Evolutionary conservation across 1,140 invertebrate genomes (phyloP).

Genomic region (Scylla paramamosain): DNA sequence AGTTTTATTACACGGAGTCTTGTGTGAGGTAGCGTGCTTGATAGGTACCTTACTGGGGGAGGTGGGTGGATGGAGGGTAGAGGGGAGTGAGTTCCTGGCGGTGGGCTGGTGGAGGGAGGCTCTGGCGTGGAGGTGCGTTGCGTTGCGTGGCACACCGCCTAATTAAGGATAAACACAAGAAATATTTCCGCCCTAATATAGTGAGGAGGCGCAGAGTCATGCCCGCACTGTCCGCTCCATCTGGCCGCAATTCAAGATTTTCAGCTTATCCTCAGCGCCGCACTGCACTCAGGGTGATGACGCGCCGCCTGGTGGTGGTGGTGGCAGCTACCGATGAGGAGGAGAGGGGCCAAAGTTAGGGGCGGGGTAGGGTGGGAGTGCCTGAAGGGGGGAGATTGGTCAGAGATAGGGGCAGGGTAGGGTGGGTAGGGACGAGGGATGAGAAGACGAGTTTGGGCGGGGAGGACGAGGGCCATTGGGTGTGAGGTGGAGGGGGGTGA

Average conservation of each 20-base stretch:
- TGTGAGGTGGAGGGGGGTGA: neutral
- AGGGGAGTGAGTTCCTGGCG: no score
- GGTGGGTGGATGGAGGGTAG: no score
- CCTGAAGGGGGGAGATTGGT: no score
- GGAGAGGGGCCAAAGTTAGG: no score
- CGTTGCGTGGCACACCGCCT: neutral
- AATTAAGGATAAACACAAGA: neutral
- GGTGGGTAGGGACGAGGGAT: no score
- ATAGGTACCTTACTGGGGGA: no score
- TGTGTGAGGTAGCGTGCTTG: no score
- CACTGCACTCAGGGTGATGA: neutral
- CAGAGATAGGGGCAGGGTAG: no score
- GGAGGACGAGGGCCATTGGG: neutral
- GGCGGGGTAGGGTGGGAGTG: no score
- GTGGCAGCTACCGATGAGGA: neutral
- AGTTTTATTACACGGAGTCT: no score
- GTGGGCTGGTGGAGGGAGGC: no score
- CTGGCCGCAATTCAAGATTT: neutral
- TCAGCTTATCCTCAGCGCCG: neutral
- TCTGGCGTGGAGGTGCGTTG: neutral
- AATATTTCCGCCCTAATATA: neutral
- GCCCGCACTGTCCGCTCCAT: neutral
- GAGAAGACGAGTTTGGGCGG: no score
- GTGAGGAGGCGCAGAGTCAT: slow-evolving; percentile 5
- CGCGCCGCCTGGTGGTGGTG: neutral